A percentile compares a stretch with the other conserved stretches of the same genome.
Evolutionary conservation across 2,113 vertebrate species (phyloP).

Genomic region (Pomatorhinus ruficollis): DNA sequence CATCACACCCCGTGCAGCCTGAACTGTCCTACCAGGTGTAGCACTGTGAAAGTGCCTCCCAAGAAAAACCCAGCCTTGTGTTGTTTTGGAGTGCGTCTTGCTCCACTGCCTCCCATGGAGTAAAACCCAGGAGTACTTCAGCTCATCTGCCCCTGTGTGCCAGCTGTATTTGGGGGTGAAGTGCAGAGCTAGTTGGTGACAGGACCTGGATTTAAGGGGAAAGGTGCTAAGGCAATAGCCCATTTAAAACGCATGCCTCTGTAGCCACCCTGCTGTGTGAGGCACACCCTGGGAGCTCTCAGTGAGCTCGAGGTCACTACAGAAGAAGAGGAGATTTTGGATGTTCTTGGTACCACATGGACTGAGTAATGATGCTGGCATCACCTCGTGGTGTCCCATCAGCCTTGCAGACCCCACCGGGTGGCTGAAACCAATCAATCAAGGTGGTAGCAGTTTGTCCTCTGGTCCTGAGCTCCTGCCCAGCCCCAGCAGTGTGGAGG

Average conservation of each 20-base stretch:
- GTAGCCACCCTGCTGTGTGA: background rate
- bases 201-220: background rate
- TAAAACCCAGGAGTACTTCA: background rate
- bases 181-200: background rate
- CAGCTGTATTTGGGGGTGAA: background rate
- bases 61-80: background rate
- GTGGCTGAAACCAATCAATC: background rate
- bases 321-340: background rate
- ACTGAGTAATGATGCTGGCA: background rate
- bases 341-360: background rate
- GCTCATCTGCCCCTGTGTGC: background rate
- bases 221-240: background rate
- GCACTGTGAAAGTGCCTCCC: rapidly evolving
- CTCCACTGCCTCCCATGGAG: rapidly evolving
- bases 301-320: rapidly evolving
- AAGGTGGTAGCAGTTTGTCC: rapidly evolving
- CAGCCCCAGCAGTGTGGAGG: rapidly evolving
- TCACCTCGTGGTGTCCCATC: background rate
- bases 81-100: background rate
- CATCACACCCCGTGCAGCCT: rapidly evolving
- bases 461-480: background rate
- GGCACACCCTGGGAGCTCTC: background rate
- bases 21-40: background rate
- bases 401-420: background rate
- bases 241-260: rapidly evolving